These are phyloP conservation scores for Anguilla marmorata DNA, from an alignment of 2,797 vertebrate species.

Conservation along the genomic window DNA sequence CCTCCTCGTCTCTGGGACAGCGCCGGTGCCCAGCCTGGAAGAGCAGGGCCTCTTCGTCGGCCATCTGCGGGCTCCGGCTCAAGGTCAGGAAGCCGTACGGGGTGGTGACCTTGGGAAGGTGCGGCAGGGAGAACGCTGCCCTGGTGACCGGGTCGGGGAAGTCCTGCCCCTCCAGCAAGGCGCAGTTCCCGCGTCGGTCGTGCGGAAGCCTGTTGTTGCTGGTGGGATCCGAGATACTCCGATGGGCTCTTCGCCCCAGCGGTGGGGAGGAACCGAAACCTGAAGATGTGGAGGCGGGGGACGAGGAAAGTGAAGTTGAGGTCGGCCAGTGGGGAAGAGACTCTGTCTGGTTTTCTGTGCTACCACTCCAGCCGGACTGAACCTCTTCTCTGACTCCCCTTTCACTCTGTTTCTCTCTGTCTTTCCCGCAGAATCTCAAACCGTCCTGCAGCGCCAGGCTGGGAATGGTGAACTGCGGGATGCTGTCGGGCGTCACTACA, in stretches of 20 bases:
- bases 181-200: constrained; percentile 45
- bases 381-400: constrained; percentile 37
- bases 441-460: constrained; percentile 49
- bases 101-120: constrained; percentile 78
- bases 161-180: constrained; percentile 52
- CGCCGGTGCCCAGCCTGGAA: constrained; percentile 57
- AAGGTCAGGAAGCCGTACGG: constrained; percentile 76
- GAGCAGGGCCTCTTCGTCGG: constrained; percentile 79
- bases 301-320: constrained; percentile 46
- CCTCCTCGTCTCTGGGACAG: constrained; percentile 43
- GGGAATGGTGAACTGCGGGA: constrained; percentile 77
- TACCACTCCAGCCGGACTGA: constrained; percentile 39
- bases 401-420: constrained; percentile 38
- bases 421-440: constrained; percentile 39
- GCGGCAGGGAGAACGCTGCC: constrained; percentile 75
- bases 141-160: constrained; percentile 70
- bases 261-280: constrained; percentile 34
- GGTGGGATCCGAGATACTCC: constrained; percentile 57
- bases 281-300: constrained; percentile 48
- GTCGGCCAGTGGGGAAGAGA: constrained; percentile 21
- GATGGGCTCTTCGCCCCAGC: constrained; percentile 48
- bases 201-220: constrained; percentile 42
- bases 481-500: constrained; percentile 69
- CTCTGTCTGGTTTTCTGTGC: constrained; percentile 31
- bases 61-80: constrained; percentile 78